Base-by-base conservation (phyloP, 2,797 vertebrate genomes). In the Hemibagrus guttatus region DNA sequence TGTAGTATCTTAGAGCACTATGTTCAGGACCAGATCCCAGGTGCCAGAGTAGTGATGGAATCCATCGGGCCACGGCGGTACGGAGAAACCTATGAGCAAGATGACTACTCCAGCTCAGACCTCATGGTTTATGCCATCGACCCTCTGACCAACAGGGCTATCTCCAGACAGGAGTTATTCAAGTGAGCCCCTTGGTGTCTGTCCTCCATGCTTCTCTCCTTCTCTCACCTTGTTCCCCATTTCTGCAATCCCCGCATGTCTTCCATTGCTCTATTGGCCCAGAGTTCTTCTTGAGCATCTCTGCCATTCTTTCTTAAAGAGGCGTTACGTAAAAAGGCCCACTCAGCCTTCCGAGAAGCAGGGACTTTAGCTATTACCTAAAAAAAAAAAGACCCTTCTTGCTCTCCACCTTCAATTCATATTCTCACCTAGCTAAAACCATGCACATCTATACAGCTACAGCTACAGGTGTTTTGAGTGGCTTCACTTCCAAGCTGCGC, bases 81-180 rank as follows among this genome's bases (percentile, higher is more conserved):
- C 14, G 97, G 97, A 4, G 97, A 98, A 6, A 96, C 96, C 1
- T 96, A 94, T 89, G 97, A 98, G 4, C 96, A 96, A 83, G 98
- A 99, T 90, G 98, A 99, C 92, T 99, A 99, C 89, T 95, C 95
- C 63, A 99, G 98, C 91, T 97, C 97, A 0, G 98, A 99, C 93
- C 93, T 99, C 82, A 98, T 97, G 95, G 95, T 99, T 93, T 99
- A 99, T 0, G 98, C 98, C 1, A 97, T 99, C 0, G 98, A 99
- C 92, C 98, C 98, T 0, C 94, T 97, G 85, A 99, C 98, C 59
- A 99, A 99, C 39, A 95, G 98, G 93, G 97, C 98, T 42, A 96
- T 99, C 23, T 96, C 97, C 79, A 95, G 97, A 91, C 97, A 97
- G 2, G 98, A 99, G 75, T 97, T 99, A 54, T 97, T 95, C 89